A percentile compares a stretch with the other conserved stretches of the same genome.
phyloP scores from a whole-genome alignment of 2,797 vertebrate genomes.

The Rhynchonycteris naso region DNA sequence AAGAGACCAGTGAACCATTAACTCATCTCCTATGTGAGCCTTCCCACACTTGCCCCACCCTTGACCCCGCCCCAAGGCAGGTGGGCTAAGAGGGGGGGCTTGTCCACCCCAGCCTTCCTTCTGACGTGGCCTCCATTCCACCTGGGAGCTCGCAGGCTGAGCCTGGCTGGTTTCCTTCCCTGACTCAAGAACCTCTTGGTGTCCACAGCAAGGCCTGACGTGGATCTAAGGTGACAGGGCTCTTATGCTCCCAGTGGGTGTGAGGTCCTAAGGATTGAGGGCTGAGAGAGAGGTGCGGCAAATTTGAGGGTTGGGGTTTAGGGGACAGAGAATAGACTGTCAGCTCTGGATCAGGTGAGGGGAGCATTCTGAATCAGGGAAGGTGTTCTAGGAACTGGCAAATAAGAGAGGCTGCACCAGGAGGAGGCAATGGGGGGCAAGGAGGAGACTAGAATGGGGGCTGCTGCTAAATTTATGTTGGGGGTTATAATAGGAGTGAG shows the following conservation, averaged over 20 bases:
- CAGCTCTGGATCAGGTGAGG: not conserved
- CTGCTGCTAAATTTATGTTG: not conserved
- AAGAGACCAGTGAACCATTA: slow-evolving; percentile 81
- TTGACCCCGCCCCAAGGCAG: slow-evolving; percentile 61
- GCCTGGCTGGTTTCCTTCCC: not conserved
- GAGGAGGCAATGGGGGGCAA: not conserved
- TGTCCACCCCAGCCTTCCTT: slow-evolving; percentile 35
- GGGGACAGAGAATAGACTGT: not conserved
- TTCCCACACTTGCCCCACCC: slow-evolving; percentile 58
- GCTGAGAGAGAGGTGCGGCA: not conserved
- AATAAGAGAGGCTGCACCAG: not conserved
- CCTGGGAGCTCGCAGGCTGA: slow-evolving; percentile 38
- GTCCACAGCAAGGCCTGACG: slow-evolving; percentile 11
- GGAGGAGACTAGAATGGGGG: not conserved
- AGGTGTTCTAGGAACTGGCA: not conserved
- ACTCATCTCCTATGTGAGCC: slow-evolving; percentile 64
- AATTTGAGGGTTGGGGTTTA: not conserved
- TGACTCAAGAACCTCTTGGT: not conserved
- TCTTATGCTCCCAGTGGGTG: not conserved
- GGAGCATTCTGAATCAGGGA: not conserved
- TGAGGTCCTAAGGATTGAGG: slow-evolving; percentile 12
- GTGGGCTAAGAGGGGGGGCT: slow-evolving; percentile 47
- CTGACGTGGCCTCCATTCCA: slow-evolving; percentile 68
- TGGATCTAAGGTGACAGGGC: not conserved
- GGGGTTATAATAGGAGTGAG: not conserved